Percentiles rank a stretch among this genome's conserved stretches.
Conservation (phyloP, 2,888 invertebrate genomes). For the Hartigia nigra region DNA sequence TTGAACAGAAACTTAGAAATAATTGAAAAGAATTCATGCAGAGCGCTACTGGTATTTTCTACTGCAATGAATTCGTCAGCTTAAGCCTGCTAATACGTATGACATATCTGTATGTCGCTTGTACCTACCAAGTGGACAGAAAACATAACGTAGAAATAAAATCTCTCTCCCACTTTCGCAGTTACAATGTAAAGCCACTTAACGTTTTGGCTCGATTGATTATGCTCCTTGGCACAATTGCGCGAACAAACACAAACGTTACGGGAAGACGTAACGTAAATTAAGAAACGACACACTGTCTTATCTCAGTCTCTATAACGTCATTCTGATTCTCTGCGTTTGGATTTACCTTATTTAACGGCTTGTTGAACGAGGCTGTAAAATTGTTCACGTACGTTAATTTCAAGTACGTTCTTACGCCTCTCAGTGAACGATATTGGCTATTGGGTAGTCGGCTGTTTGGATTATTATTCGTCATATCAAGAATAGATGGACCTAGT, state of each 20-base stretch:
- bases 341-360: slow-evolving; percentile 62
- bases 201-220: slow-evolving; percentile 22
- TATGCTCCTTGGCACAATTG: slow-evolving; percentile 38
- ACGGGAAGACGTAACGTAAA: slow-evolving; percentile 1
- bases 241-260: slow-evolving; percentile 16
- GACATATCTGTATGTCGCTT: background rate
- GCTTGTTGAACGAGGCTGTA: slow-evolving; percentile 51
- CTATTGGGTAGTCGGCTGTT: slow-evolving; percentile 85
- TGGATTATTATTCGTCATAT: slow-evolving; percentile 84
- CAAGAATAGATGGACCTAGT: slow-evolving; percentile 85
- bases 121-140: background rate
- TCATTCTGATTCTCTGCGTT: slow-evolving; percentile 53
- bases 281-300: slow-evolving; percentile 56
- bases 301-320: slow-evolving; percentile 53
- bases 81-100: background rate
- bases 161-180: slow-evolving; percentile 43
- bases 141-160: slow-evolving; percentile 19
- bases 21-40: background rate
- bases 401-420: slow-evolving; percentile 65
- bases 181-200: slow-evolving; percentile 26
- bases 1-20: background rate
- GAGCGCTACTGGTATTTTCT: background rate
- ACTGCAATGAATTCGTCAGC: background rate
- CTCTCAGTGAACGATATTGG: slow-evolving; percentile 78
- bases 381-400: slow-evolving; percentile 58